Evolutionary conservation across 2,888 invertebrate genomes (phyloP).

Genomic region (Xanthorhoe designata): DNA sequence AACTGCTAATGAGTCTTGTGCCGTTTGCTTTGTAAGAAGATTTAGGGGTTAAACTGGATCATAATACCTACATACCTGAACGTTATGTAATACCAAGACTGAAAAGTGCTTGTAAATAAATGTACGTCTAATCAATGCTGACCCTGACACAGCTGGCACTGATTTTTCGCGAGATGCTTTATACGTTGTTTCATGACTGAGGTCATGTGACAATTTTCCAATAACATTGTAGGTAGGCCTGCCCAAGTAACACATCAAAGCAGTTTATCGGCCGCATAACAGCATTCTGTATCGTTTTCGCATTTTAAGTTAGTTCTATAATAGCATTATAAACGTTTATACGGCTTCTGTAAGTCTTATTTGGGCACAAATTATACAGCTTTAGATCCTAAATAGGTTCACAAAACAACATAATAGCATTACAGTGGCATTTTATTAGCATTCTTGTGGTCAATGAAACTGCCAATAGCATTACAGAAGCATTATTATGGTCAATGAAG

Average conservation of each 20-base stretch:
- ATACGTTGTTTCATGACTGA: slow-evolving; percentile 47
- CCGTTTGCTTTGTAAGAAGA: slow-evolving; percentile 8
- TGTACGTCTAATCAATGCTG: slow-evolving; percentile 56
- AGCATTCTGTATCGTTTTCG: too few species aligned
- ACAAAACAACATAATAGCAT: too few species aligned
- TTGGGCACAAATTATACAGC: too few species aligned
- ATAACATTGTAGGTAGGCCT: slow-evolving; percentile 5
- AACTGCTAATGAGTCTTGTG: slow-evolving; percentile 30
- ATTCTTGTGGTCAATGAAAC: too few species aligned
- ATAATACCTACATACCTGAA: slow-evolving; percentile 22
- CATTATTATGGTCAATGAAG: too few species aligned
- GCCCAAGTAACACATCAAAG: not conserved
- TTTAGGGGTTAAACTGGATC: slow-evolving; percentile 17
- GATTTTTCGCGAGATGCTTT: slow-evolving; percentile 51
- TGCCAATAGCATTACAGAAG: too few species aligned
- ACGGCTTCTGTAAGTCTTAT: too few species aligned
- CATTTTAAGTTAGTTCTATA: too few species aligned
- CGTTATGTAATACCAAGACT: slow-evolving; percentile 78
- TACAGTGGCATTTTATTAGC: too few species aligned
- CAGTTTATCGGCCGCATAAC: too few species aligned
- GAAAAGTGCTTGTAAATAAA: slow-evolving; percentile 70
- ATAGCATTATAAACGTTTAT: too few species aligned
- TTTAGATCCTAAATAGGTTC: too few species aligned
- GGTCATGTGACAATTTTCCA: slow-evolving; percentile 41
- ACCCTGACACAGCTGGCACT: slow-evolving; percentile 81